Evolutionary conservation across 2,797 vertebrate genomes (phyloP).

Genomic region (Psittacula echo): DNA sequence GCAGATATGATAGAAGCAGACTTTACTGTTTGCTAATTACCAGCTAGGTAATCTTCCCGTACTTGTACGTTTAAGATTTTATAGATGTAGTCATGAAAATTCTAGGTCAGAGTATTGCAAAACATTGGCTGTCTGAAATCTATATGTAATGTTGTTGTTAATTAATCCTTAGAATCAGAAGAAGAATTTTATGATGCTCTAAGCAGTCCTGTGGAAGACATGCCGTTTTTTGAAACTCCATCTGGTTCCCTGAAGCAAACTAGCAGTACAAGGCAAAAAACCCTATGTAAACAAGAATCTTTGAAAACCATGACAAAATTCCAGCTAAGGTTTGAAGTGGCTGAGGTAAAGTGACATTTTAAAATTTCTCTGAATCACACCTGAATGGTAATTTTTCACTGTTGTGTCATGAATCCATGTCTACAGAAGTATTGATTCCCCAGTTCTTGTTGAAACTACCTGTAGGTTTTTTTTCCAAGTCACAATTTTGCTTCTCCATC

Average conservation of each 20-base stretch:
- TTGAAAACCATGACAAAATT: constrained; percentile 92
- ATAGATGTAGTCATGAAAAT: background rate
- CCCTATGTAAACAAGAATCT: constrained; percentile 78
- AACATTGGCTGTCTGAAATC: background rate
- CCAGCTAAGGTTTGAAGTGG: constrained; percentile 89
- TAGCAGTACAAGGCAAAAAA: constrained; percentile 71
- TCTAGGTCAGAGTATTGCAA: background rate
- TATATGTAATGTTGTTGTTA: constrained; percentile 6
- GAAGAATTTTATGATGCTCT: constrained; percentile 96
- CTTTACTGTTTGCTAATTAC: background rate
- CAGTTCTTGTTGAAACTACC: background rate
- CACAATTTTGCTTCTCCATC: background rate
- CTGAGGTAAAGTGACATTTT: constrained; percentile 79
- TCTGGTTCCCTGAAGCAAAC: constrained; percentile 67
- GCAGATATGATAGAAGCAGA: background rate
- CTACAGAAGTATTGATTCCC: background rate
- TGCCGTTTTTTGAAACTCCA: constrained; percentile 81
- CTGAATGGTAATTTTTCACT: background rate
- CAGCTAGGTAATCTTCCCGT: background rate
- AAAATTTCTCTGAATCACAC: background rate
- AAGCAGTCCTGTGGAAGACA: constrained; percentile 88
- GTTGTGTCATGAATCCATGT: background rate
- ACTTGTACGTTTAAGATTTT: background rate
- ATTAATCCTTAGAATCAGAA: constrained; percentile 85
- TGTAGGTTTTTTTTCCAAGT: background rate